phyloP scores from a whole-genome alignment of 2,888 invertebrate genomes.

The Chouioia cunea region DNA sequence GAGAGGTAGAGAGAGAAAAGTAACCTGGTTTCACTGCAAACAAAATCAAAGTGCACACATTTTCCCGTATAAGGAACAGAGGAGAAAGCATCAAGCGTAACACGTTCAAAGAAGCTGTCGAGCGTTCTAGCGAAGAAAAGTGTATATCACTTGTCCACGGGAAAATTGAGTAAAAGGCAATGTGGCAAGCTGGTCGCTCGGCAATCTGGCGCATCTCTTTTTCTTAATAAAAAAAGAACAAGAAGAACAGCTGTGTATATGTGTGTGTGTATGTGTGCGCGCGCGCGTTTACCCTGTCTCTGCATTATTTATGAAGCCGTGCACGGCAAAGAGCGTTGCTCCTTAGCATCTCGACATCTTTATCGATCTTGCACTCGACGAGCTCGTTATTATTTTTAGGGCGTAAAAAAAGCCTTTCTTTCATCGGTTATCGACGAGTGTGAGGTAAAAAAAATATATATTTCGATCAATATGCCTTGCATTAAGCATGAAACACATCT shows the following conservation, averaged over 20 bases:
- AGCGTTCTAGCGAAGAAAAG: too few species aligned
- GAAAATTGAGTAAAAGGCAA: slow-evolving; percentile 36
- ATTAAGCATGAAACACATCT: slow-evolving; percentile 30
- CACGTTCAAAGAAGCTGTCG: too few species aligned
- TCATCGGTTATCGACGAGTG: slow-evolving; percentile 11
- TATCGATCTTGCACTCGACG: slow-evolving; percentile 13
- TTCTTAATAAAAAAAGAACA: slow-evolving; percentile 5
- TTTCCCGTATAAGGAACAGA: too few species aligned
- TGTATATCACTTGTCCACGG: too few species aligned
- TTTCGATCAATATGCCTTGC: slow-evolving; percentile 34
- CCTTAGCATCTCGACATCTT: too few species aligned
- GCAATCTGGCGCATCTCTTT: slow-evolving; percentile 17
- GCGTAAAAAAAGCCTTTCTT: neutral
- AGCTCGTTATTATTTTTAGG: neutral
- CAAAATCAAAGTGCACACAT: too few species aligned
- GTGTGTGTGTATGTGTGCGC: slow-evolving; percentile 14
- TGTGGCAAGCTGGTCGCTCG: slow-evolving; percentile 10
- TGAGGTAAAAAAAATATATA: slow-evolving; percentile 10
- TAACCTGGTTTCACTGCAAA: too few species aligned
- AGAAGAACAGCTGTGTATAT: neutral
- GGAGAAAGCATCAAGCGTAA: too few species aligned
- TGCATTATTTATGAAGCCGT: slow-evolving; percentile 66
- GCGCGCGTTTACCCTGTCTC: slow-evolving; percentile 42
- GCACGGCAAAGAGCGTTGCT: too few species aligned
- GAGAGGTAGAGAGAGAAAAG: too few species aligned